Conservation (phyloP, 2,113 vertebrate species). For the Sorex araneus region DNA sequence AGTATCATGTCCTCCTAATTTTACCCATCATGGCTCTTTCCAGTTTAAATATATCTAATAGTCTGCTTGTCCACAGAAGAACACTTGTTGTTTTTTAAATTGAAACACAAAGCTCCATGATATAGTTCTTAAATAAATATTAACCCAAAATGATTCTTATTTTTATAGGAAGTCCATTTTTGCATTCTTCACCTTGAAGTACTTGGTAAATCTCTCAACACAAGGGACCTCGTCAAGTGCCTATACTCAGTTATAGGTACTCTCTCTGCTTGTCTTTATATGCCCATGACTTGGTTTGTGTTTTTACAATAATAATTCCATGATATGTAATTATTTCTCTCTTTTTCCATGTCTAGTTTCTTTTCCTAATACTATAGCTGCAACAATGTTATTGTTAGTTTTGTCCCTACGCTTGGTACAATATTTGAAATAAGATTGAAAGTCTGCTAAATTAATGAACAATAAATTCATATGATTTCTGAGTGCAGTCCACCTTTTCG, state of each 20-base stretch:
- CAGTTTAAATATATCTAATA: neutral
- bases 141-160: neutral
- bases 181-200: neutral
- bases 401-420: neutral
- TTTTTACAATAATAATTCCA: neutral
- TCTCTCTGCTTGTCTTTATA: neutral
- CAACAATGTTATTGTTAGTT: conserved; percentile 24
- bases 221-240: neutral
- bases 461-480: neutral
- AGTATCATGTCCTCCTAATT: neutral
- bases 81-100: neutral
- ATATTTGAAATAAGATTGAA: neutral
- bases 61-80: neutral
- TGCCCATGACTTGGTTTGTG: neutral
- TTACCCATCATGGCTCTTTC: neutral
- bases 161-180: neutral
- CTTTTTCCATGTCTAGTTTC: conserved; percentile 48
- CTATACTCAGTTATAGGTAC: too few relatives aligned
- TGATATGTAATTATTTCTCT: neutral
- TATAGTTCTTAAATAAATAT: neutral
- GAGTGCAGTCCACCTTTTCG: neutral
- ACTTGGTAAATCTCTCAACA: neutral
- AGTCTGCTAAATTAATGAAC: neutral
- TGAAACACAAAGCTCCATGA: neutral
- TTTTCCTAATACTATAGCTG: neutral